These are phyloP conservation scores for Latrodectus elegans DNA, from an alignment of 2,888 invertebrate genomes.

Conservation along the genomic window DNA sequence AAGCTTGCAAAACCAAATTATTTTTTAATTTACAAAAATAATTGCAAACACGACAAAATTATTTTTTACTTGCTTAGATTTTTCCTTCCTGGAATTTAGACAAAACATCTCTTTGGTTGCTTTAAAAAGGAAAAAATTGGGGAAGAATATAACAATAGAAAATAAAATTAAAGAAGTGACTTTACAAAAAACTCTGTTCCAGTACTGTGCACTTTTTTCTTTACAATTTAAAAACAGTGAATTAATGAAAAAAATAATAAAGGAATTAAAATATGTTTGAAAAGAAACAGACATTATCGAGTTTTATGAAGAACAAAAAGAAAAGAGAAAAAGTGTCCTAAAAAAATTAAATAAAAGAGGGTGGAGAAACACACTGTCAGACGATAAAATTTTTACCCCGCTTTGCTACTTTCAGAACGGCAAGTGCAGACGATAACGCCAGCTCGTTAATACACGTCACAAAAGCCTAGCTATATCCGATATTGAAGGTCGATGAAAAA, in stretches of 20 bases:
- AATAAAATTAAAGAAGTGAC: background rate
- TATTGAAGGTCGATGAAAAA: slow-evolving; percentile 68
- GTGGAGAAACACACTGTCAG: slow-evolving; percentile 32
- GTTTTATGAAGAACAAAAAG: slow-evolving; percentile 44
- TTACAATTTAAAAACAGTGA: slow-evolving; percentile 3
- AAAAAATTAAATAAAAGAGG: slow-evolving; percentile 11
- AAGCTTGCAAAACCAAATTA: background rate
- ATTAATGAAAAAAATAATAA: slow-evolving; percentile 30
- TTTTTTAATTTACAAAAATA: slow-evolving; percentile 6
- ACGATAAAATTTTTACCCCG: slow-evolving; percentile 61
- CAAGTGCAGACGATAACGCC: slow-evolving; percentile 46
- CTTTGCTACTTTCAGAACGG: slow-evolving; percentile 46
- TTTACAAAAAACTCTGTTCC: background rate
- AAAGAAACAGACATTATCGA: slow-evolving; percentile 59
- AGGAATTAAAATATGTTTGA: background rate
- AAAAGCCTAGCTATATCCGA: slow-evolving; percentile 47
- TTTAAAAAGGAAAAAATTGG: slow-evolving; percentile 22
- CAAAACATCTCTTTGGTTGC: slow-evolving; percentile 10
- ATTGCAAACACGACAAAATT: background rate
- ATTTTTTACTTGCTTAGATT: background rate
- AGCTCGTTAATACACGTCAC: slow-evolving; percentile 66
- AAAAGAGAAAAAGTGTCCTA: background rate
- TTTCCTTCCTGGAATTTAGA: slow-evolving; percentile 10
- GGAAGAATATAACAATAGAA: slow-evolving; percentile 23
- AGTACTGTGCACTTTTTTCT: background rate